Percentiles rank a stretch among this genome's conserved stretches.
Conservation (phyloP, 2,797 vertebrate species). For the Buceros bicornis region DNA sequence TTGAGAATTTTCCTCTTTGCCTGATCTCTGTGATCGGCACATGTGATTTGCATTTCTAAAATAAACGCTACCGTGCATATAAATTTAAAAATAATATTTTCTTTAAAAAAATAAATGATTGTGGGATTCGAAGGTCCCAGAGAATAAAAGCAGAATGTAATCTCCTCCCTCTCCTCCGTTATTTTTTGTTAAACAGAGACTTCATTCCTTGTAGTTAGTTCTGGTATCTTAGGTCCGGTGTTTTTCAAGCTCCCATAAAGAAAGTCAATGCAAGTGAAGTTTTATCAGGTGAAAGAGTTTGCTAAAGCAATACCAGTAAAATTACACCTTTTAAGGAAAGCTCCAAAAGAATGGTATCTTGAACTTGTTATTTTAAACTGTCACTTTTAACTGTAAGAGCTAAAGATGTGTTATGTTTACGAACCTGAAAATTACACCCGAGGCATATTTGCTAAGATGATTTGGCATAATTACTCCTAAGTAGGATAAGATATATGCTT, state of each 20-base stretch:
- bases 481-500: not conserved
- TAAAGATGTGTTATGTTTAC: not conserved
- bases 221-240: not conserved
- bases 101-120: conserved; percentile 57
- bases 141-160: conserved; percentile 44
- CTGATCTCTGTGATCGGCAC: conserved; percentile 4
- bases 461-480: not conserved
- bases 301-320: not conserved
- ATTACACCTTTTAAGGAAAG: not conserved
- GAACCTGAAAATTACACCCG: not conserved
- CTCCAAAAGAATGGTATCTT: not conserved
- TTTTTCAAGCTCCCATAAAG: not conserved
- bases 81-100: conserved; percentile 57
- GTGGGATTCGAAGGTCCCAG: conserved; percentile 43
- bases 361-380: not conserved
- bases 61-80: conserved; percentile 16
- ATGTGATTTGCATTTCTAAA: conserved; percentile 64
- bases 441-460: not conserved
- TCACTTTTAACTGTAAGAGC: not conserved
- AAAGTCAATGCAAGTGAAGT: not conserved
- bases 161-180: not conserved
- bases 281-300: not conserved
- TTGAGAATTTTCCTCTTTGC: not conserved
- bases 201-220: not conserved
- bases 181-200: not conserved